Evolutionary conservation across 2,113 vertebrate species (phyloP).

Genomic region (Odocoileus virginianus): DNA sequence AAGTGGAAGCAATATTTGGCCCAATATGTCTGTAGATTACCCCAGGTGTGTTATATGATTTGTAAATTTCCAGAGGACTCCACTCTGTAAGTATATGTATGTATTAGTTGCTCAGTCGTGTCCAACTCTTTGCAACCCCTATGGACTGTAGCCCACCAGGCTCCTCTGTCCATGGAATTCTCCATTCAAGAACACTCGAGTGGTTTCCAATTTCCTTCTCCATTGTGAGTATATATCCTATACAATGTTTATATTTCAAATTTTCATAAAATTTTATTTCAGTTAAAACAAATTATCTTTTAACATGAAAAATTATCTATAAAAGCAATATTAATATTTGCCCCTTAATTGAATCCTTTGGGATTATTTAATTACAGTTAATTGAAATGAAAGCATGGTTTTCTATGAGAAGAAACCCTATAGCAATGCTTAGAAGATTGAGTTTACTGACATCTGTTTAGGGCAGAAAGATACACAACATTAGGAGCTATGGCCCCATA

Average conservation of each 20-base stretch:
- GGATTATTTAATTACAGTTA: not conserved
- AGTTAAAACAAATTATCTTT: not conserved
- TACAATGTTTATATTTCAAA: not conserved
- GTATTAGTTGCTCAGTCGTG: not conserved
- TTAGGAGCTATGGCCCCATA: not conserved
- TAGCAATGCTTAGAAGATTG: not conserved
- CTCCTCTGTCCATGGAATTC: not conserved
- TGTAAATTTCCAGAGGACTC: not conserved
- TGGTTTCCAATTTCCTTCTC: not conserved
- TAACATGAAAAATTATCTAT: not conserved
- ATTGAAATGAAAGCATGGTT: not conserved
- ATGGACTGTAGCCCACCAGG: not conserved
- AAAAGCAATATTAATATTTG: not conserved
- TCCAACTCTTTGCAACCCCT: not conserved
- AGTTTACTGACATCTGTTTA: not conserved
- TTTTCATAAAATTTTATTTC: not conserved
- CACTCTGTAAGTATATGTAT: not conserved
- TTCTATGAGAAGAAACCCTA: not conserved
- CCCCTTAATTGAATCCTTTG: not conserved
- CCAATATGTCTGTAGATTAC: not conserved
- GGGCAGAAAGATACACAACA: not conserved
- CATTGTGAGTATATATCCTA: not conserved
- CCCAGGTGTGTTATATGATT: not conserved
- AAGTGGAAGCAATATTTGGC: not conserved
- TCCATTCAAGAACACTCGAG: rapidly evolving